Base-by-base conservation (phyloP, 2,888 invertebrate genomes). In the Tuberolachnus salignus region DNA sequence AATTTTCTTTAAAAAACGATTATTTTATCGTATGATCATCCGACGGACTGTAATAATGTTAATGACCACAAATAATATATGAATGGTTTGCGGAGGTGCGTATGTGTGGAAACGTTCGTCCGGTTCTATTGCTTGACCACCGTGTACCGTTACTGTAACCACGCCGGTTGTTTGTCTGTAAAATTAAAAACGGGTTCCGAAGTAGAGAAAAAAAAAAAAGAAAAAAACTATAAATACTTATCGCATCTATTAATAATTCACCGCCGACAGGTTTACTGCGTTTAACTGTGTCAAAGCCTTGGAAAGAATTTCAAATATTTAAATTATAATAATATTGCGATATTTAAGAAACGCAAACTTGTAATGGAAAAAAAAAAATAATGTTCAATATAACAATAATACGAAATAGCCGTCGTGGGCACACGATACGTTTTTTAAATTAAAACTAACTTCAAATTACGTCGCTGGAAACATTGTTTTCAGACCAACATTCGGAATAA, bases 261-360 rank as follows among this genome's bases (percentile, higher is more conserved):
- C 16, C 13, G 42, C 16, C 16, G 21, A 23, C 21, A 49, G 61
- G 49, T 53, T 57, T 71, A 51, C n/a, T n/a, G n/a, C 21, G 42
- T 53, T 9, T 19, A 73, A 73, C 73, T 63, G 23, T 73, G 73
- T 63, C 73, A 63, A 53, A 73, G n/a, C 73, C 73, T 73, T 73
- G 73, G 51, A 42, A 73, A 53, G 51, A 63, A 73, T 73, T 63
- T 13, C 1, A 73, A n/a, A 63, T 11, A 53, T 53, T 4, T 51
- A 23, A 63, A 42, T 44, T 8, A 44, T n/a, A n/a, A n/a, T n/a
- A n/a, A 19, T 44, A 34, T 34, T 34, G 34, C 6, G 6, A 34
- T 34, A 34, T 34, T 4, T 34, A 34, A 34, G 34, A 34, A 34
- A 34, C 3, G 34, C 34, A 34, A n/a, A n/a, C n/a, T n/a, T n/a